Base-by-base conservation (phyloP, 2,113 vertebrate genomes). In the Prionailurus bengalensis region DNA sequence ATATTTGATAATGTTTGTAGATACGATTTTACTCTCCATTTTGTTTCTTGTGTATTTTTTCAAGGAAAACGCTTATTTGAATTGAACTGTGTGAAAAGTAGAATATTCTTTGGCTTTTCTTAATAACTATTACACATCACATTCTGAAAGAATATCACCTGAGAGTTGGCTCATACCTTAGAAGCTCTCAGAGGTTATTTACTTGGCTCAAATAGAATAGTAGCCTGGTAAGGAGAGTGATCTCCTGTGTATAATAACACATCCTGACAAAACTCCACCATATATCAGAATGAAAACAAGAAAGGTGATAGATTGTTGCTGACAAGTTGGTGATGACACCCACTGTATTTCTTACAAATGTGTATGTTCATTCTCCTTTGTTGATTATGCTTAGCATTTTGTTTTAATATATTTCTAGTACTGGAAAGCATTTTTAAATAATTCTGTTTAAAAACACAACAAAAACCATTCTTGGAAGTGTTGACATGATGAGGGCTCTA, bases 171-270 rank as follows among this genome's bases (percentile, higher is more conserved):
- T 97, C 45, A 4, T 36, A 61, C 61, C 29, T 81, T n/a, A 94
- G 88, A 95, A 6, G 19, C 55, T 97, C 83, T 94, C 6, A 48
- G 17, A 74, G 13, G 4, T 95, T 95, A 93, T 95, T 89, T 91
- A 79, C 61, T 95, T 83, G 89, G 42, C 88, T 97, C 78, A 87
- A 68, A 76, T 33, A 76, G 58, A 97, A 16, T 55, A 95, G 66
- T 74, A 91, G 33, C 12, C 23, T 82, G 39, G 48, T 92, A 82
- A 55, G 27, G 6, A 92, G 83, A 97, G 23, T 6, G 0, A 8
- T 96, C 88, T 91, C 81, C 45, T 88, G 93, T 36, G 7, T 70
- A 42, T 0, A 17, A 8, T 71, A 29, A 81, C n/a, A 88, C 3
- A 76, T 15, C 42, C 5, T 70, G 39, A 39, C n/a, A 88, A 96